Base-by-base conservation (phyloP, 1,140 invertebrate genomes). In the Hetaerina americana region DNA sequence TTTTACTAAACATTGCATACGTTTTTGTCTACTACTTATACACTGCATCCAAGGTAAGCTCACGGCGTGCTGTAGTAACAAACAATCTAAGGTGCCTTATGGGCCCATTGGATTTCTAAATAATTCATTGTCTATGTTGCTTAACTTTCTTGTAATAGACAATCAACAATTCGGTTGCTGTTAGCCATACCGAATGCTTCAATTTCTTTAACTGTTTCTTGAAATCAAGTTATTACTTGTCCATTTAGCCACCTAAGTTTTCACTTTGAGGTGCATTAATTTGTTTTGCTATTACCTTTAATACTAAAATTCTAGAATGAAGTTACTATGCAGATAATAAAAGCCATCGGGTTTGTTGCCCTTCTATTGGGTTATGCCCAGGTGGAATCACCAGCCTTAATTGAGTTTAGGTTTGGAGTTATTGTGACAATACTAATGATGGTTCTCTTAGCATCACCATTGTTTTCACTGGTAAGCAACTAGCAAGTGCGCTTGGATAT, bases 361-460 rank as follows among this genome's bases (percentile, higher is more conserved):
- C 80, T 83, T 0, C 76, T 90, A 6, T 80, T 92, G 15, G 83
- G 78, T 0, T 92, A 92, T 80, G 79, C 86, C 0, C 81, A 80
- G 72, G 1, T 24, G 73, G 90, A 92, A 81, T 81, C 87, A 76
- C 84, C 87, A 12, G 79, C 83, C 18, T 75, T 86, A 10, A 75
- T 92, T 3, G 88, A 91, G 80, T 87, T 84, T 74, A 81, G 89
- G 77, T 88, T 87, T 76, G 90, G 91, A 22, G 78, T 89, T 66
- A 83, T 92, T 28, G 85, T 89, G 5, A 92, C 90, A 0, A 77
- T 82, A 24, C 81, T 92, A 66, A 84, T 92, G 77, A 81, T 92
- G 26, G 75, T 84, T 66, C 77, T 92, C 71, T 86, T 92, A 26
- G 88, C 85, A 6, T 84, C 87, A 6, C 91, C 91, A n/a, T 79